Conservation (phyloP, 2,797 vertebrate species). For the Paratrypauchen microcephalus region DNA sequence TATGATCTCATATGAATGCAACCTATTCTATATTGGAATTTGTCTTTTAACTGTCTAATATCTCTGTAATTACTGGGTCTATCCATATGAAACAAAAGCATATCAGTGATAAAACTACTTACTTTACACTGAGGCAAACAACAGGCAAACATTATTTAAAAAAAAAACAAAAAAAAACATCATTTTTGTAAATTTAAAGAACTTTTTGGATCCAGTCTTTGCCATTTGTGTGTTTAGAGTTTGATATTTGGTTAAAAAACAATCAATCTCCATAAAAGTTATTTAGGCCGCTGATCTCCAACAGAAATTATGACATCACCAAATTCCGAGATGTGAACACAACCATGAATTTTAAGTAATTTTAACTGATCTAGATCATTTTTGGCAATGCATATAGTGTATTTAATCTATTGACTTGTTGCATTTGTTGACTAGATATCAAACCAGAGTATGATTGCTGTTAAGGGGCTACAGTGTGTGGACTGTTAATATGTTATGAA, state of each 20-base stretch:
- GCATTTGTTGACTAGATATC: slow-evolving; percentile 56
- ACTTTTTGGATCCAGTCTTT: background rate
- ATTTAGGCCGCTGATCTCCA: too few species aligned
- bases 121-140: background rate
- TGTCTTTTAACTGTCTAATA: background rate
- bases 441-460: slow-evolving; percentile 47
- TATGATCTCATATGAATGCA: too few species aligned
- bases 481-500: slow-evolving; percentile 47
- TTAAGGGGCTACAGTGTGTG: slow-evolving; percentile 35
- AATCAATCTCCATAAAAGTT: too few species aligned
- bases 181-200: background rate
- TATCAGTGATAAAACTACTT: background rate
- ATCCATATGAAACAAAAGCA: background rate
- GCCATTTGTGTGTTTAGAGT: too few species aligned
- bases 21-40: background rate
- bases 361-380: background rate
- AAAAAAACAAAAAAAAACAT: background rate
- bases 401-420: slow-evolving; percentile 59
- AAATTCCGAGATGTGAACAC: too few species aligned
- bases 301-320: background rate
- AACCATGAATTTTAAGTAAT: background rate
- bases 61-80: background rate
- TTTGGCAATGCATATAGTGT: slow-evolving; percentile 38
- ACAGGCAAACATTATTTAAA: background rate
- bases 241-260: too few species aligned